These are phyloP conservation scores for Dunckerocampus dactyliophorus DNA, from an alignment of 2,113 vertebrate species.

Conservation along the genomic window DNA sequence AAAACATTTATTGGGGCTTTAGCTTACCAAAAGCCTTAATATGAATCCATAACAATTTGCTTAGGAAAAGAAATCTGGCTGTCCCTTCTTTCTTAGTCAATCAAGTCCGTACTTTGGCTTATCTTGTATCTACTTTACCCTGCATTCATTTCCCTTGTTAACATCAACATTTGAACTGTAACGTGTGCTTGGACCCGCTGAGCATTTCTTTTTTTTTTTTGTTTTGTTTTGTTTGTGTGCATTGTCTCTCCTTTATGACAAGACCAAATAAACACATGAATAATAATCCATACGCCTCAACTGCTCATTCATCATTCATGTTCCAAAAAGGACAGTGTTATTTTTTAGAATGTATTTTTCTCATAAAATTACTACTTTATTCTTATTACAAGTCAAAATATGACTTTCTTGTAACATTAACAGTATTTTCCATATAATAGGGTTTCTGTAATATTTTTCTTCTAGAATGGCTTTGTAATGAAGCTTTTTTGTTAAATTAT, in stretches of 20 bases:
- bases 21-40: constrained; percentile 59
- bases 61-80: constrained; percentile 32
- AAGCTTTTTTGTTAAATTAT: too few species aligned
- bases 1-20: constrained; percentile 24
- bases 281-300: constrained; percentile 38
- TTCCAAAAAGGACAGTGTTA: too few species aligned
- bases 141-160: constrained; percentile 28
- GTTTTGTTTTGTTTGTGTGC: constrained; percentile 42
- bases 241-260: constrained; percentile 60
- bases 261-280: constrained; percentile 69
- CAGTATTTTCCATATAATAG: too few species aligned
- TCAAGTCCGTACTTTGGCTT: constrained; percentile 30
- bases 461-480: too few species aligned
- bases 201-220: constrained; percentile 12
- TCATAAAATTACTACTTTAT: too few species aligned
- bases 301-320: neutral
- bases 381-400: too few species aligned
- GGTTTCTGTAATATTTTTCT: too few species aligned
- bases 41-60: constrained; percentile 36
- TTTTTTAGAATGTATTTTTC: too few species aligned
- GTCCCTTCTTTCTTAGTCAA: constrained; percentile 16
- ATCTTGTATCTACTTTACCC: constrained; percentile 35
- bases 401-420: too few species aligned
- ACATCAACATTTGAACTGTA: constrained; percentile 30
- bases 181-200: constrained; percentile 39